Evolutionary conservation across 1,140 invertebrate genomes (phyloP).

Genomic region (Anastrepha ludens): DNA sequence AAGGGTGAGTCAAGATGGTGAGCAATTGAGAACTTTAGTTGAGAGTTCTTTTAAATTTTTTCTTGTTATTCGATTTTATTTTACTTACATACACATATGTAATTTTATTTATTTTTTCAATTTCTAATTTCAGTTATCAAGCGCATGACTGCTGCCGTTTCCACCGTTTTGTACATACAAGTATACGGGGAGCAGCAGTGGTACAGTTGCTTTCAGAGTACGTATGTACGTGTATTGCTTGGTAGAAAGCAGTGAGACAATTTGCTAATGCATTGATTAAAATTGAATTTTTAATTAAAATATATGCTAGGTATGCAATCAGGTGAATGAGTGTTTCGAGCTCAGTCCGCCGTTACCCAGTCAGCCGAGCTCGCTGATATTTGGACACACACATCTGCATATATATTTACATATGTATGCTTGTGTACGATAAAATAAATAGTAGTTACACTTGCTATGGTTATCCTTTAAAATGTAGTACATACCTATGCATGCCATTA

Average conservation of each 20-base stretch:
- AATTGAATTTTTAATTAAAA: constrained; percentile 74
- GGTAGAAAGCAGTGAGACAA: constrained; percentile 52
- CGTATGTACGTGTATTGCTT: background rate
- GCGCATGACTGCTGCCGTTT: constrained; percentile 8
- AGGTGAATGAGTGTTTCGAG: background rate
- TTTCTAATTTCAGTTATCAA: constrained; percentile 52
- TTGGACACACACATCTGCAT: background rate
- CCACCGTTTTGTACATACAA: background rate
- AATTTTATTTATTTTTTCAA: constrained; percentile 52
- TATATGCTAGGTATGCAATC: constrained; percentile 58
- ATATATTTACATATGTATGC: background rate
- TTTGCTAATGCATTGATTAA: constrained; percentile 72
- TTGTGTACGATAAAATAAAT: background rate
- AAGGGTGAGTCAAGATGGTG: background rate
- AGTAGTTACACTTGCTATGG: background rate
- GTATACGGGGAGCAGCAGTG: background rate
- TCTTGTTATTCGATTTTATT: constrained; percentile 42
- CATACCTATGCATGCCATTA: constrained; percentile 9
- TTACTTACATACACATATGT: constrained; percentile 13
- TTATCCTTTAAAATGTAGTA: background rate
- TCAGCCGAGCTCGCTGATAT: background rate
- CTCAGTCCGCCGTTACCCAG: background rate
- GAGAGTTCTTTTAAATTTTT: constrained; percentile 30
- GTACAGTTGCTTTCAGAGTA: background rate
- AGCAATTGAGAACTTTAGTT: constrained; percentile 42